These are phyloP conservation scores for Oreochromis grahami DNA, from an alignment of 2,797 vertebrate species.

Conservation along the genomic window DNA sequence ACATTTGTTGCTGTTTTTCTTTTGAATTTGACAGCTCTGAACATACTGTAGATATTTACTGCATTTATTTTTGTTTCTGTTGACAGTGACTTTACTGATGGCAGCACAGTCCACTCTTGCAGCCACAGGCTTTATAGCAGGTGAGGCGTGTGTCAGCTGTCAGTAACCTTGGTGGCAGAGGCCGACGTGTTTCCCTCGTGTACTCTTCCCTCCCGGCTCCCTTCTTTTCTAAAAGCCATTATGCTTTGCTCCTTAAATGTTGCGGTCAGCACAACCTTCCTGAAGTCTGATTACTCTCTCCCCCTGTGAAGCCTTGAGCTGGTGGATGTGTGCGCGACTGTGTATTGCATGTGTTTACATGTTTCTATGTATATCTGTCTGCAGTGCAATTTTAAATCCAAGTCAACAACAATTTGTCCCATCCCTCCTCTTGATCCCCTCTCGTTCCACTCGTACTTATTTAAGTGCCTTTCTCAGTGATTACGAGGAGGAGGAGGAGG, in stretches of 20 bases:
- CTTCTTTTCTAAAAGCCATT: conserved; percentile 8
- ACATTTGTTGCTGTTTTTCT: accelerated
- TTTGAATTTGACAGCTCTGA: neutral
- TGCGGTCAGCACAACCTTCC: conserved; percentile 24
- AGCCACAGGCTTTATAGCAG: neutral
- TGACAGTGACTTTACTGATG: conserved; percentile 19
- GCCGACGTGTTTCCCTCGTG: neutral
- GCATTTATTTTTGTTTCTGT: conserved; percentile 2
- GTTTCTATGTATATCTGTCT: neutral
- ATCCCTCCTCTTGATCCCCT: neutral
- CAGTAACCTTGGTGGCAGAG: neutral
- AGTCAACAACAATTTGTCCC: neutral
- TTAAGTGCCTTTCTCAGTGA: conserved; percentile 17
- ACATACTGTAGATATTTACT: no score
- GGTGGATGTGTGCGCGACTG: neutral
- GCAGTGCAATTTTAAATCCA: neutral
- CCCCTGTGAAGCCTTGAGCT: neutral
- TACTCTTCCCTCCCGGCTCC: neutral
- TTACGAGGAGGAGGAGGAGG: conserved; percentile 1
- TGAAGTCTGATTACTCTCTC: conserved; percentile 15
- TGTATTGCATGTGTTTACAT: neutral
- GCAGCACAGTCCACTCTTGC: neutral
- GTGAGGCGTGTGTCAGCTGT: conserved; percentile 17
- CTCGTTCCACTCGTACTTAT: neutral
- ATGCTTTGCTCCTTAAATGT: conserved; percentile 1